Percentiles rank a stretch among this genome's conserved stretches.
Evolutionary conservation across 2,888 invertebrate species (phyloP).

Genomic region (Chouioia cunea): DNA sequence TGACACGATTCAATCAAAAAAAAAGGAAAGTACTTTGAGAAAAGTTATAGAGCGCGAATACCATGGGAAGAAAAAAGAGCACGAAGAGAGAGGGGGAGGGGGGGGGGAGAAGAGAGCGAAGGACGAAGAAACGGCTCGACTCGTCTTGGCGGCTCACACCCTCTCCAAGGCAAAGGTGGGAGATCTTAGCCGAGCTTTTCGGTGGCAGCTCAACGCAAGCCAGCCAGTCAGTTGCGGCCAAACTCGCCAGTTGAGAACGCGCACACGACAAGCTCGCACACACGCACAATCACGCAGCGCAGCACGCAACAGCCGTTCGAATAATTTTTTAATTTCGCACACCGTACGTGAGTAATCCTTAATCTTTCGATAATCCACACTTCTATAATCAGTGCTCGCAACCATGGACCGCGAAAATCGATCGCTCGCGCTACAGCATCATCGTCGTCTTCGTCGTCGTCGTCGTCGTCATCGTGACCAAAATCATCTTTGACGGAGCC

Average conservation of each 20-base stretch:
- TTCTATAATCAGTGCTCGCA: no score
- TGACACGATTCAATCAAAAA: no score
- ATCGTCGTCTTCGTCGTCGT: no score
- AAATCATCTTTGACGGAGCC: no score
- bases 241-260: conserved; percentile 64
- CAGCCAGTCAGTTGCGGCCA: conserved; percentile 66
- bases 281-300: no score
- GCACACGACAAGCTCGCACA: conserved; percentile 42
- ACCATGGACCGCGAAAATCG: no score
- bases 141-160: conserved; percentile 28
- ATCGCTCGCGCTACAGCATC: no score
- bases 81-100: conserved; percentile 30
- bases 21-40: neutral
- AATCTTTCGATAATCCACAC: no score
- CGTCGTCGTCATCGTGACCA: no score
- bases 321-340: no score
- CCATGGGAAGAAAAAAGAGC: conserved; percentile 15
- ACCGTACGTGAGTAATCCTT: no score
- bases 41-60: conserved; percentile 18
- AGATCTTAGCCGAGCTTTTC: conserved; percentile 58
- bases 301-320: no score
- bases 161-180: conserved; percentile 50
- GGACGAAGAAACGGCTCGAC: conserved; percentile 37
- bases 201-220: conserved; percentile 40
- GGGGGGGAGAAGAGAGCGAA: conserved; percentile 39